Evolutionary conservation across 1,140 invertebrate species (phyloP), one percentile per base, ranked within the genome.

Genomic region (Hyphantria cunea): DNA sequence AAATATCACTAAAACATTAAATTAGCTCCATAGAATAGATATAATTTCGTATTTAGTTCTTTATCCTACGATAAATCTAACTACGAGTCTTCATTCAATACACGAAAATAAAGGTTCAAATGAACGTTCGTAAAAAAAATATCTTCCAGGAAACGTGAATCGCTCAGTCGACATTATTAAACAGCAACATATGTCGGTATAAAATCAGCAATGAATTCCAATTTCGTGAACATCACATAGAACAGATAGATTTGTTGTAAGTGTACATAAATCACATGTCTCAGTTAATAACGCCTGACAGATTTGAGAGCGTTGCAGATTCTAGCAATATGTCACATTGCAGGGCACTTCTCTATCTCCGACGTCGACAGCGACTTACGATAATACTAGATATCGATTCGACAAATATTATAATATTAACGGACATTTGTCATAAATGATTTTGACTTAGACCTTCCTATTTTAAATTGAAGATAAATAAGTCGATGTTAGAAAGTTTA

Each of bases 271-370:
- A 80, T 84, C 79, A 82, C 65, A 74, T 68, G 76, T 76, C 75
- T 74, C 73, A 78, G 76, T 76, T 84, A 84, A 80, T 81, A 80
- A 80, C 68, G 74, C 68, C 58, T 80, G 76, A 78, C 78, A 74
- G 72, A 78, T 84, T 77, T 72, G 74, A 76, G 66, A 76, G 71
- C 79, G 68, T 62, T 71, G 79, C 77, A 80, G 67, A 77, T 77
- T 65, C 64, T 45, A 64, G 71, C 65, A 78, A 77, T 78, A 74
- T 76, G 70, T 77, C 74, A 72, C 67, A 69, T 51, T 54, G 55
- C 34, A 41, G 48, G 51, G 51, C 61, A 65, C 66, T 66, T 64
- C 65, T 62, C 51, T 58, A 67, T 67, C 54, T 63, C 65, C 55
- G 53, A 54, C 66, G 49, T 13, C 31, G 37, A 52, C 54, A 31